phyloP scores from a whole-genome alignment of 2,113 vertebrate genomes.

The Sigmodon hispidus region DNA sequence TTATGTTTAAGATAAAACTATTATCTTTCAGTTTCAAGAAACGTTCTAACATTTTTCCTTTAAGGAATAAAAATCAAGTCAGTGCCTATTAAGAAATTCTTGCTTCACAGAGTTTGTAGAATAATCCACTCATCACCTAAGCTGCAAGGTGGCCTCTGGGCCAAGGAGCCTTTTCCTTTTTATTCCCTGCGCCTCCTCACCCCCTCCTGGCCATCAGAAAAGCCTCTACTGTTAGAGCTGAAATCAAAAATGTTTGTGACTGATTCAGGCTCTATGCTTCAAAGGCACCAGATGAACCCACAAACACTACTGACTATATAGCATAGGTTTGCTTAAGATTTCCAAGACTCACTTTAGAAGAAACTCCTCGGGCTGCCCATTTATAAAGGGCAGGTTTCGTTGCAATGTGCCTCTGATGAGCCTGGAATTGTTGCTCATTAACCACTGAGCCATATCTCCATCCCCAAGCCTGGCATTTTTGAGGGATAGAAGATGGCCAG shows the following conservation, averaged over 20 bases:
- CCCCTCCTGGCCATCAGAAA: neutral
- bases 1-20: slow-evolving; percentile 15
- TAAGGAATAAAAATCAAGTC: slow-evolving; percentile 45
- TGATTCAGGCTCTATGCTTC: neutral
- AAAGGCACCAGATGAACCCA: neutral
- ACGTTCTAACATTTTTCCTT: neutral
- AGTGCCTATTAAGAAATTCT: neutral
- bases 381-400: neutral
- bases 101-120: neutral
- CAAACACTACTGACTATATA: neutral
- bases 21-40: neutral
- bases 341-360: neutral
- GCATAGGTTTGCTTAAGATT: neutral
- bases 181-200: neutral
- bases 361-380: neutral
- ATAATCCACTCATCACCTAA: neutral
- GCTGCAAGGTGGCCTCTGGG: neutral
- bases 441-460: neutral
- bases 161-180: neutral
- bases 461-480: neutral
- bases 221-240: neutral
- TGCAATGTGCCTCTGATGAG: neutral
- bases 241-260: neutral
- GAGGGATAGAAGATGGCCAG: neutral
- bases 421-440: neutral